Conservation (phyloP, 2,113 vertebrate genomes). For the Megaceryle maxima region DNA sequence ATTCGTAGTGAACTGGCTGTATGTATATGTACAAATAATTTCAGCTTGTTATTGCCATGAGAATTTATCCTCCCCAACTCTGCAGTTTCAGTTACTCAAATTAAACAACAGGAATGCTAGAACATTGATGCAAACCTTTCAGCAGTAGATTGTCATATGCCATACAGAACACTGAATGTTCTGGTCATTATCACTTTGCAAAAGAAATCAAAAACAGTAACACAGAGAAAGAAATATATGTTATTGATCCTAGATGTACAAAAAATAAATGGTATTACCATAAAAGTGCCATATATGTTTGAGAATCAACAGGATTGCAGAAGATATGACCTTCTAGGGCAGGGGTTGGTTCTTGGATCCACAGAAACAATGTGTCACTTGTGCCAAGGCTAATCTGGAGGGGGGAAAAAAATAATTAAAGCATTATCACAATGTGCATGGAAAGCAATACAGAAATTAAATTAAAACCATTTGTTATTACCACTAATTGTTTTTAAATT, state of each 20-base stretch:
- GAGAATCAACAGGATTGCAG: slow-evolving; percentile 85
- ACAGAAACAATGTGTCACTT: slow-evolving; percentile 94
- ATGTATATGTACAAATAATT: background rate
- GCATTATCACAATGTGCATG: slow-evolving; percentile 49
- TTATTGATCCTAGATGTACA: background rate
- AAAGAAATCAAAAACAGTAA: slow-evolving; percentile 43
- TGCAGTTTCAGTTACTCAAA: slow-evolving; percentile 2
- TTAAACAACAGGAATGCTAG: slow-evolving; percentile 25
- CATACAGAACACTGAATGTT: background rate
- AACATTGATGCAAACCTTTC: background rate
- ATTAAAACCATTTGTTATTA: slow-evolving; percentile 70
- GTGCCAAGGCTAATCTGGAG: slow-evolving; percentile 89
- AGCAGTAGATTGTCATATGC: slow-evolving; percentile 14
- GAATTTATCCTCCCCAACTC: background rate
- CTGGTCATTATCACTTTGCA: slow-evolving; percentile 26
- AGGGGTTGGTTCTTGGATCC: slow-evolving; percentile 86
- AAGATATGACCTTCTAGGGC: slow-evolving; percentile 91
- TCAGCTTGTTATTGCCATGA: slow-evolving; percentile 11
- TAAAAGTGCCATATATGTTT: slow-evolving; percentile 90
- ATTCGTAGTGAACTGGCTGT: background rate
- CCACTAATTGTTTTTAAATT: slow-evolving; percentile 72
- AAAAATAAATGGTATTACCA: slow-evolving; percentile 78
- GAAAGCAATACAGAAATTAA: slow-evolving; percentile 68
- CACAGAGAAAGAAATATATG: background rate
- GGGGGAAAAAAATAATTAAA: slow-evolving; percentile 27